Base-by-base conservation (phyloP, 1,140 invertebrate genomes). In the Tetramorium simillimum region DNA sequence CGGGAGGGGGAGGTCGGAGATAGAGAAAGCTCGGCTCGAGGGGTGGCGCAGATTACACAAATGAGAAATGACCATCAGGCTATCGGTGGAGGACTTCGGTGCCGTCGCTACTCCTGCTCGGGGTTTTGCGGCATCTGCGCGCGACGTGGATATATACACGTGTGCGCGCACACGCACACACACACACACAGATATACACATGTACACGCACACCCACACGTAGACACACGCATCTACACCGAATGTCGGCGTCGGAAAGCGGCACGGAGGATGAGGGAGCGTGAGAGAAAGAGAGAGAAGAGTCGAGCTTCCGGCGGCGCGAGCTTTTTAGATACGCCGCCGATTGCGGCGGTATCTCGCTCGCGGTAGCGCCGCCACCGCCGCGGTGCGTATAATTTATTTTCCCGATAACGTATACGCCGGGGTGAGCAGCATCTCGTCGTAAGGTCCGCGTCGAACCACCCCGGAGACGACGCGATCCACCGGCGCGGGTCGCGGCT, bases 21-120 rank as follows among this genome's bases (percentile, higher is more conserved):
- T 77, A 53, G 77, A 81, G 81, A 90, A 91, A 90, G 80, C 80
- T 56, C 67, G 69, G 65, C 65, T 63, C 46, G 53, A 40, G 69
- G 80, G 80, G 37, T 37, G 80, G 53, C 87, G 87, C 92, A 95
- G 94, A 95, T 95, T 95, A 95, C 93, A 92, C 94, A 95, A 95
- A 95, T 95, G 94, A 94, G 94, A 95, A 95, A 95, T 94, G 94
- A 94, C 94, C 94, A 94, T 93, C 91, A 90, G 92, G 88, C 92
- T 93, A 93, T 93, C 90, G 80, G 77, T 81, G 93, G 93, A 92
- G 91, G 92, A 93, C 91, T 93, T 93, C 87, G 82, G 89, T 85
- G 86, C 78, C 69, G 77, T 56, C 24, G 82, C 81, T 86, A 81
- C 80, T 84, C 53, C 85, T 82, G 88, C 70, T 56, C 51, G 87